Conservation (phyloP, 2,113 vertebrate species). For the Coracopsis vasa region DNA sequence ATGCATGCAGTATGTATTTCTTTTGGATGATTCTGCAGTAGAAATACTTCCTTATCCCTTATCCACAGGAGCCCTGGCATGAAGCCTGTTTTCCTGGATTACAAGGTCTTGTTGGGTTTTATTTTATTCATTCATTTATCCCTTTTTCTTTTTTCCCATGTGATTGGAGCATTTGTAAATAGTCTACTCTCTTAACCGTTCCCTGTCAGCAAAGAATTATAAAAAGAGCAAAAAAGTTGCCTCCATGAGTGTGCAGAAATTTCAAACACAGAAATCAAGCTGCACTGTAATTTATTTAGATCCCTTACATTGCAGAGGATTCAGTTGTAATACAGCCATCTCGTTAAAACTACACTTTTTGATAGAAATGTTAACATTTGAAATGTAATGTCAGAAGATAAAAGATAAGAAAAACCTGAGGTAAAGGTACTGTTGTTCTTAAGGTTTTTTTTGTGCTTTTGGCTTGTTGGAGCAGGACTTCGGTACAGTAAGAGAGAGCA, state of each 20-base stretch:
- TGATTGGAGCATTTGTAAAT: neutral
- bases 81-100: neutral
- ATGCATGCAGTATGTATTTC: accelerated
- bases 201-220: neutral
- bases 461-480: neutral
- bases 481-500: neutral
- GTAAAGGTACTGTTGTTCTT: neutral
- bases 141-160: neutral
- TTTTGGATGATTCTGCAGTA: neutral
- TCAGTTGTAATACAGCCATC: neutral
- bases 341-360: neutral
- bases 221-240: neutral
- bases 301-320: neutral
- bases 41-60: neutral
- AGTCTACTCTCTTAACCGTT: neutral
- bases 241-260: neutral
- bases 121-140: neutral
- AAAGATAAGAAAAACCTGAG: neutral
- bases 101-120: neutral
- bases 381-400: neutral
- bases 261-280: neutral
- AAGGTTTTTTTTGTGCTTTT: neutral
- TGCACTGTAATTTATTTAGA: neutral
- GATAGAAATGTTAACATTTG: neutral
- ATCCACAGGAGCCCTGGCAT: neutral